Evolutionary conservation across 1,140 invertebrate genomes (phyloP).

Genomic region (Caerostris extrusa): DNA sequence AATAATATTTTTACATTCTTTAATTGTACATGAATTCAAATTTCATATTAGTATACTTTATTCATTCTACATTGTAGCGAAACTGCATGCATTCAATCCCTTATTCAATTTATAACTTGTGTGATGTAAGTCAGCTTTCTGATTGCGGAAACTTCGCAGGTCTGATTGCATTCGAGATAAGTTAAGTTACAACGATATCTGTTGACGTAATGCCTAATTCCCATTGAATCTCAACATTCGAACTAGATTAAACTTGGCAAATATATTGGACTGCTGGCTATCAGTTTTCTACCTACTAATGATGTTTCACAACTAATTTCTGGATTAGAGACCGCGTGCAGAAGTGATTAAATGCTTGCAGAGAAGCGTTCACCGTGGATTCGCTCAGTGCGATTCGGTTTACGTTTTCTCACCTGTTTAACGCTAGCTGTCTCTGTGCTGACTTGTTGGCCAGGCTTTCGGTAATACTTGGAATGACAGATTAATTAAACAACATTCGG

Average conservation of each 20-base stretch:
- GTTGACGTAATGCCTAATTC: neutral
- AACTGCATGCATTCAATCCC: too few species aligned
- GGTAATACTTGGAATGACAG: conserved; percentile 33
- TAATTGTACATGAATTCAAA: too few species aligned
- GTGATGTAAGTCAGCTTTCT: neutral
- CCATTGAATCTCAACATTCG: neutral
- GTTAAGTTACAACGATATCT: neutral
- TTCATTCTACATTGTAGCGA: too few species aligned
- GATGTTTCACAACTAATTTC: conserved; percentile 39
- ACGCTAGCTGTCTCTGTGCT: neutral
- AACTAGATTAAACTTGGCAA: conserved; percentile 2
- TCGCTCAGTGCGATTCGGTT: neutral
- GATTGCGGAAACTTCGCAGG: neutral
- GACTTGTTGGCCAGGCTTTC: conserved; percentile 27
- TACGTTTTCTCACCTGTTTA: conserved; percentile 2
- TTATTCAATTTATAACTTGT: neutral
- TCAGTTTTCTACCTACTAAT: conserved; percentile 27
- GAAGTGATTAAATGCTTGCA: conserved; percentile 7
- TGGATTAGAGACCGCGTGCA: conserved; percentile 22
- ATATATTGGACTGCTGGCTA: neutral
- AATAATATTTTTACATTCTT: too few species aligned
- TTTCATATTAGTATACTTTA: too few species aligned
- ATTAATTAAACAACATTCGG: conserved; percentile 16
- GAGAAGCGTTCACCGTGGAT: neutral
- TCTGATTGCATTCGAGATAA: neutral